Evolutionary conservation across 2,888 invertebrate genomes (phyloP).

Genomic region (Argyresthia goedartella): DNA sequence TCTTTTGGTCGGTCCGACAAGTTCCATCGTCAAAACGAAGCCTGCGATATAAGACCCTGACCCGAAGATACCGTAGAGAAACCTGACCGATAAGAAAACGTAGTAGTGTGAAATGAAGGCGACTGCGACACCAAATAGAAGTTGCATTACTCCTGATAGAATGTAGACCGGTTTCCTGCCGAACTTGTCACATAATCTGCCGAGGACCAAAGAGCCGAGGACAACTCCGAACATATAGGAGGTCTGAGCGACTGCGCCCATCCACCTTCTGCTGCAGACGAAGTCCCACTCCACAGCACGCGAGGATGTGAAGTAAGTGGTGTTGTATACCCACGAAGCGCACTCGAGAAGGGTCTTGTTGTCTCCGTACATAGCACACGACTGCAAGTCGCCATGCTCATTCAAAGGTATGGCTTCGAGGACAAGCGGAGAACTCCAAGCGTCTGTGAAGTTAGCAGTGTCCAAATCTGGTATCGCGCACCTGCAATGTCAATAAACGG

Average conservation of each 20-base stretch:
- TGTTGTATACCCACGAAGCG: slow-evolving; percentile 78
- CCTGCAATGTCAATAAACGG: slow-evolving; percentile 32
- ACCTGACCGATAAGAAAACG: slow-evolving; percentile 76
- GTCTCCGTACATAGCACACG: slow-evolving; percentile 69
- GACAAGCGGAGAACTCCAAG: slow-evolving; percentile 69
- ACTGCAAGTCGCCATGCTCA: slow-evolving; percentile 70
- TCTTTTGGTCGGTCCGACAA: slow-evolving; percentile 84
- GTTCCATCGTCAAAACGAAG: slow-evolving; percentile 83
- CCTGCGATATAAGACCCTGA: slow-evolving; percentile 81
- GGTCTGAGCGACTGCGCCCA: slow-evolving; percentile 84
- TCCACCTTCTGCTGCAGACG: slow-evolving; percentile 85
- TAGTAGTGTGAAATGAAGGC: slow-evolving; percentile 83
- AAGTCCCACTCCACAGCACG: slow-evolving; percentile 87
- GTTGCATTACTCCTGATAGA: slow-evolving; percentile 80
- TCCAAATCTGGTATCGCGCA: slow-evolving; percentile 72
- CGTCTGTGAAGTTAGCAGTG: slow-evolving; percentile 49
- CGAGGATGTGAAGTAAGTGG: slow-evolving; percentile 78
- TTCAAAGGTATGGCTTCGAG: slow-evolving; percentile 69
- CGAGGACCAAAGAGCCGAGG: slow-evolving; percentile 81
- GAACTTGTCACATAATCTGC: slow-evolving; percentile 83
- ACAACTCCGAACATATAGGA: slow-evolving; percentile 88
- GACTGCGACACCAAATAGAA: slow-evolving; percentile 78
- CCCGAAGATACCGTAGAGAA: slow-evolving; percentile 84
- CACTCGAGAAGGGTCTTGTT: slow-evolving; percentile 48
- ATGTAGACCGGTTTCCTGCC: slow-evolving; percentile 86